These are phyloP conservation scores for Habrosyne pyritoides DNA, from an alignment of 2,888 invertebrate genomes.

Conservation along the genomic window DNA sequence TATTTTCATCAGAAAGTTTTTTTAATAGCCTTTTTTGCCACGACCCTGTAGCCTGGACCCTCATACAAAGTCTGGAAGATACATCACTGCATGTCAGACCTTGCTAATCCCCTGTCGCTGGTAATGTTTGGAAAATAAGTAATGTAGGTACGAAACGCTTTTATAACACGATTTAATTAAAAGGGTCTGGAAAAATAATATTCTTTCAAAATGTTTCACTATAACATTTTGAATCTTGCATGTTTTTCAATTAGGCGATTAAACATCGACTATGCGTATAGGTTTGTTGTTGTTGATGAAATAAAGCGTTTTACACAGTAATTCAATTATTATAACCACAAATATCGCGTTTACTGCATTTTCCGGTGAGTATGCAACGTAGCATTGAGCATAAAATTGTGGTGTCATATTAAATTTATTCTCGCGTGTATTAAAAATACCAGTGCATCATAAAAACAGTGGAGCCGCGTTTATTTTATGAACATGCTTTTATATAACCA, in stretches of 20 bases:
- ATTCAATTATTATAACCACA: not conserved
- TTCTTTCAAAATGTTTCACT: not conserved
- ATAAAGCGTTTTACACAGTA: too few relatives aligned
- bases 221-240: too few relatives aligned
- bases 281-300: too few relatives aligned
- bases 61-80: not conserved
- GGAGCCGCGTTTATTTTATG: too few relatives aligned
- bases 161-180: not conserved
- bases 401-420: not conserved
- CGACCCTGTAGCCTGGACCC: not conserved
- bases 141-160: not conserved
- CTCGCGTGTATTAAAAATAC: not conserved
- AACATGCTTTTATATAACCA: too few relatives aligned
- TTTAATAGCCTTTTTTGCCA: constrained; percentile 12
- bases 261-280: too few relatives aligned
- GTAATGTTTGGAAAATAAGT: constrained; percentile 1
- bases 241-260: too few relatives aligned
- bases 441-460: too few relatives aligned
- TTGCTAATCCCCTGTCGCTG: not conserved
- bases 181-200: not conserved
- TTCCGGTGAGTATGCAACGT: not conserved
- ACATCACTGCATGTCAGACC: not conserved
- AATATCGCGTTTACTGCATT: not conserved
- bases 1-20: constrained; percentile 33
- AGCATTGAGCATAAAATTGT: not conserved